A percentile compares a stretch with the other conserved stretches of the same genome.
Conservation (phyloP, 2,797 vertebrate genomes). For the Spheniscus humboldti region DNA sequence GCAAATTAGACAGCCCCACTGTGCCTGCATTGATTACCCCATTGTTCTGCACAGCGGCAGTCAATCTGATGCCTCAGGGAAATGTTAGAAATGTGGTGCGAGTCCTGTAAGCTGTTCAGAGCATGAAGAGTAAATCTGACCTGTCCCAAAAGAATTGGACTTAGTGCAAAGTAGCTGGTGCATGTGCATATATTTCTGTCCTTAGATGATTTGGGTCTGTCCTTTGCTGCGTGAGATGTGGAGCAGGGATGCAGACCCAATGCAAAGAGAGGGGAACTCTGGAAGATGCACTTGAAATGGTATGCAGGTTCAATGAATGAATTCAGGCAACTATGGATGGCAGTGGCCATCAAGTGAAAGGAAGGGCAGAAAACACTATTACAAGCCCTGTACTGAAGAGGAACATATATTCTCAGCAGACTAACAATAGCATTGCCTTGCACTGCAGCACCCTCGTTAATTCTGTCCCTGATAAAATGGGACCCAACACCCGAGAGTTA, state of each 20-base stretch:
- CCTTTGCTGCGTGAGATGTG: neutral
- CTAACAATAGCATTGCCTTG: neutral
- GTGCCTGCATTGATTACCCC: neutral
- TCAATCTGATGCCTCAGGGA: conserved; percentile 32
- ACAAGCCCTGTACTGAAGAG: neutral
- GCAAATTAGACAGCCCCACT: neutral
- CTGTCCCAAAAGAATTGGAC: neutral
- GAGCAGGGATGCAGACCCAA: neutral
- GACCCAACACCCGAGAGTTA: neutral
- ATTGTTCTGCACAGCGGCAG: conserved; percentile 39
- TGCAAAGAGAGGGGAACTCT: neutral
- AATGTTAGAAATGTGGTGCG: neutral
- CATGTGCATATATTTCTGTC: neutral
- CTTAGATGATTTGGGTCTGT: neutral
- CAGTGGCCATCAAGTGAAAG: neutral
- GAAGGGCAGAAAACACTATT: neutral
- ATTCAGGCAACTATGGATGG: neutral
- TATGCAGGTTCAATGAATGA: neutral
- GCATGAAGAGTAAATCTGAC: neutral
- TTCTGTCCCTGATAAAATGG: neutral
- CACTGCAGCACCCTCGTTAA: neutral
- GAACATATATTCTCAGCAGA: neutral
- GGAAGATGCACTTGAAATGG: neutral
- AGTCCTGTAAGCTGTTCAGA: neutral
- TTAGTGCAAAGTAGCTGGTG: neutral